phyloP scores from a whole-genome alignment of 2,797 vertebrate species.

The Tokudaia tokunoshimensis region DNA sequence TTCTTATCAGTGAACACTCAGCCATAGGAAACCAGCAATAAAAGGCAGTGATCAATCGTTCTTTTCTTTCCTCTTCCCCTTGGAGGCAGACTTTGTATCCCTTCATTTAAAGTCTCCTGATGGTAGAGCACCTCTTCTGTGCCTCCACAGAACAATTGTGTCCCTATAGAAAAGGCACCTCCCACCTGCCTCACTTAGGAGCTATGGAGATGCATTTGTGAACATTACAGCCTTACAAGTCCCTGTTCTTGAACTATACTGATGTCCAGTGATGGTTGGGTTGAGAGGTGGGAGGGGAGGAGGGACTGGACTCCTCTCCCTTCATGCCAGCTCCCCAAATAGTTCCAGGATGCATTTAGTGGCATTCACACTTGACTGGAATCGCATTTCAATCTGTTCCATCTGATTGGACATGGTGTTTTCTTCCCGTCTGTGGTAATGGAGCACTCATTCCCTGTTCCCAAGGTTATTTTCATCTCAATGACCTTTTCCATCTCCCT shows the following conservation, averaged over 20 bases:
- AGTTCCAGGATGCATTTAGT: conserved; percentile 73
- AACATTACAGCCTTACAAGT: conserved; percentile 66
- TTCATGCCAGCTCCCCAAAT: conserved; percentile 73
- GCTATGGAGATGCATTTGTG: conserved; percentile 58
- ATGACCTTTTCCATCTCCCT: conserved; percentile 84
- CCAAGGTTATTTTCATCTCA: conserved; percentile 86
- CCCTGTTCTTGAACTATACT: conserved; percentile 56
- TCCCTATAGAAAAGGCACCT: conserved; percentile 53
- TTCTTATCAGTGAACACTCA: conserved; percentile 78
- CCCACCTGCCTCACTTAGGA: background rate
- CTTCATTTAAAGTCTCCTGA: background rate
- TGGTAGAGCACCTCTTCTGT: background rate
- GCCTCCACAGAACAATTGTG: conserved; percentile 23
- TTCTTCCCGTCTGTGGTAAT: conserved; percentile 80
- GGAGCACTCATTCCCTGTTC: conserved; percentile 80
- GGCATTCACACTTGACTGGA: conserved; percentile 82
- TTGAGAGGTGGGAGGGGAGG: background rate
- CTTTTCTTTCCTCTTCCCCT: background rate
- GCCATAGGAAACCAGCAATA: conserved; percentile 70
- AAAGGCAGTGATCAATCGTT: conserved; percentile 72
- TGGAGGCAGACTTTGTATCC: conserved; percentile 45
- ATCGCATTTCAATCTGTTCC: conserved; percentile 81
- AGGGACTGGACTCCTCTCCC: conserved; percentile 37
- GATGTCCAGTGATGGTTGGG: background rate
- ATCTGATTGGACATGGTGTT: conserved; percentile 81